Conservation (phyloP, 2,113 vertebrate genomes). For the Embiotoca jacksoni region DNA sequence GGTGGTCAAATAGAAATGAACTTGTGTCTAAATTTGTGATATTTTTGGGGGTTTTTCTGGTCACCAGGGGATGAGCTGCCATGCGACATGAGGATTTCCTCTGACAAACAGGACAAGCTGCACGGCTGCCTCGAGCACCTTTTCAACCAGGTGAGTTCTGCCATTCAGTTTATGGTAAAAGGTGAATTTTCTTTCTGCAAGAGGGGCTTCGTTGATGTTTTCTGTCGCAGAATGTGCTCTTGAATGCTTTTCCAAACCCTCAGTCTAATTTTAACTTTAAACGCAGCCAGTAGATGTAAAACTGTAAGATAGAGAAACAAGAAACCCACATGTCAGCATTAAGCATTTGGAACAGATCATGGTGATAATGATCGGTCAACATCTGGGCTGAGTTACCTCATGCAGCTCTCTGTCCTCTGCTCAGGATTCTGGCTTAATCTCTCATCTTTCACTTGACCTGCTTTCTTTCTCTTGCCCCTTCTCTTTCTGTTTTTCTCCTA, state of each 20-base stretch:
- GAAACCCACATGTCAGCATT: conserved; percentile 20
- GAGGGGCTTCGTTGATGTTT: neutral
- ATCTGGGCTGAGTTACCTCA: conserved; percentile 69
- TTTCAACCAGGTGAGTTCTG: conserved; percentile 92
- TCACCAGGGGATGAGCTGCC: conserved; percentile 94
- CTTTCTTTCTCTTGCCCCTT: conserved; percentile 10
- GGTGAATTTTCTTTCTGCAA: neutral
- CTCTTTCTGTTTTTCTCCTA: neutral
- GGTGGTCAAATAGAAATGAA: conserved; percentile 8
- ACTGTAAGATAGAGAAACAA: conserved; percentile 25
- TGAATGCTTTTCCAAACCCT: no score
- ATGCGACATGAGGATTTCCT: conserved; percentile 96
- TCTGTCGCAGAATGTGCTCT: neutral
- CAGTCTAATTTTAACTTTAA: neutral
- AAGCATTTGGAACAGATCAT: conserved; percentile 52
- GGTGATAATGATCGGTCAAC: conserved; percentile 54
- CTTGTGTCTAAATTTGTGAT: neutral
- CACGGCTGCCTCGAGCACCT: conserved; percentile 98
- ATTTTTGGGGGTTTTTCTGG: neutral
- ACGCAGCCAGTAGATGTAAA: conserved; percentile 3
- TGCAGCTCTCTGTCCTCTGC: conserved; percentile 45
- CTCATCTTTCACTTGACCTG: conserved; percentile 44
- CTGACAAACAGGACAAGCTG: conserved; percentile 98
- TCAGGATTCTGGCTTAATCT: conserved; percentile 39
- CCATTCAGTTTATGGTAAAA: neutral